phyloP scores from a whole-genome alignment of 2,113 vertebrate species.

The Cyrtonyx montezumae region DNA sequence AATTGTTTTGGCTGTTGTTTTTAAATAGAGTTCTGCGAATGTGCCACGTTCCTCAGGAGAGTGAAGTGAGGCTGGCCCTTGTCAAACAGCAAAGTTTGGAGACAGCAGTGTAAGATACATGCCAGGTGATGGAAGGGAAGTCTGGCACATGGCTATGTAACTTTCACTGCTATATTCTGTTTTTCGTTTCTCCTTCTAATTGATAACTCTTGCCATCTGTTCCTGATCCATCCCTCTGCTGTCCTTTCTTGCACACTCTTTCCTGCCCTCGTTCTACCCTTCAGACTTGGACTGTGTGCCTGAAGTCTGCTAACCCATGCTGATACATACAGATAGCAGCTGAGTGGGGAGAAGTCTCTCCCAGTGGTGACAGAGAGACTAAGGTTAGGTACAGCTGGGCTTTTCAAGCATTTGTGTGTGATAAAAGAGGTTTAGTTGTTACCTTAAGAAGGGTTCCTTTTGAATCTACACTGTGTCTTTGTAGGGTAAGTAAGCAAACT shows the following conservation, averaged over 20 bases:
- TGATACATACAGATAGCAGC: not conserved
- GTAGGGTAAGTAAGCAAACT: not conserved
- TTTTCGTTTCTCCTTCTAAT: slow-evolving; percentile 21
- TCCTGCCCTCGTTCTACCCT: slow-evolving; percentile 15
- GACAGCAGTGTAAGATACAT: rapidly evolving
- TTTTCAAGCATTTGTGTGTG: not conserved
- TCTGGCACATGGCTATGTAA: not conserved
- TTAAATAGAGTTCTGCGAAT: not conserved
- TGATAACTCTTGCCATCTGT: slow-evolving; percentile 61
- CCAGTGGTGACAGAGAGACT: not conserved
- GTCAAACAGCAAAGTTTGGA: not conserved
- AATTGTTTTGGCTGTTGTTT: not conserved
- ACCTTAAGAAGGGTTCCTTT: not conserved
- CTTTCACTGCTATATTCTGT: not conserved
- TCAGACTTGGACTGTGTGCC: not conserved
- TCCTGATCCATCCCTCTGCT: slow-evolving; percentile 20
- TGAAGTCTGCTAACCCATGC: not conserved
- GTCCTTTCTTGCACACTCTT: slow-evolving; percentile 16
- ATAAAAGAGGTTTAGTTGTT: not conserved
- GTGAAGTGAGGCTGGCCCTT: not conserved
- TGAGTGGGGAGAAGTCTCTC: not conserved
- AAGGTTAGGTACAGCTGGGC: not conserved
- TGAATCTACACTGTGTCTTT: not conserved
- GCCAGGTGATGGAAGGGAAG: not conserved
- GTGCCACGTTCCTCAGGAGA: not conserved